A percentile compares a stretch with the other conserved stretches of the same genome.
These are phyloP conservation scores for Sebastes steindachneri DNA, from an alignment of 2,797 vertebrate genomes.

Conservation along the genomic window DNA sequence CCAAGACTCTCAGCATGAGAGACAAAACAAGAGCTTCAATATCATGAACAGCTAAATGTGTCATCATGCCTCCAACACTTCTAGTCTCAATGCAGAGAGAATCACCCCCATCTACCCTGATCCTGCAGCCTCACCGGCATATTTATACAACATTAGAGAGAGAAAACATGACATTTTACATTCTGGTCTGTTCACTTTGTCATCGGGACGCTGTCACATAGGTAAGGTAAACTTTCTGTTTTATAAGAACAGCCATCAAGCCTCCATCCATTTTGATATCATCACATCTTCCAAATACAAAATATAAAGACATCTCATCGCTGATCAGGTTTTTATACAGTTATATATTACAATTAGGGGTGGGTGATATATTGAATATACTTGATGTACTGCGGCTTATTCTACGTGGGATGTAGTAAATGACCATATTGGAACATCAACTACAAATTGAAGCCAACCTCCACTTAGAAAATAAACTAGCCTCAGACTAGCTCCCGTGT, in stretches of 20 bases:
- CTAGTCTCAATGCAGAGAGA: not conserved
- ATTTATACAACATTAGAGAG: conserved; percentile 30
- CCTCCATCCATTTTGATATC: not conserved
- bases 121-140: not conserved
- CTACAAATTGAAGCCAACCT: no score
- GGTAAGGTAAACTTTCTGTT: not conserved
- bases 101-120: not conserved
- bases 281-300: not conserved
- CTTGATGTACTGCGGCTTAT: rapidly evolving
- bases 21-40: conserved; percentile 5
- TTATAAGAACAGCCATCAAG: not conserved
- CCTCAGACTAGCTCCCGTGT: no score
- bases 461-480: no score
- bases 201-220: not conserved
- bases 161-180: not conserved
- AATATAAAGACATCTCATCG: not conserved
- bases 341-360: not conserved
- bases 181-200: not conserved
- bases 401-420: not conserved
- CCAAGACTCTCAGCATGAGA: not conserved
- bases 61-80: not conserved
- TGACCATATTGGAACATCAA: no score
- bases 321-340: not conserved
- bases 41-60: not conserved
- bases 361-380: not conserved